These are phyloP conservation scores for Drosophila tropicalis DNA, from an alignment of 1,140 invertebrate species.

Conservation along the genomic window DNA sequence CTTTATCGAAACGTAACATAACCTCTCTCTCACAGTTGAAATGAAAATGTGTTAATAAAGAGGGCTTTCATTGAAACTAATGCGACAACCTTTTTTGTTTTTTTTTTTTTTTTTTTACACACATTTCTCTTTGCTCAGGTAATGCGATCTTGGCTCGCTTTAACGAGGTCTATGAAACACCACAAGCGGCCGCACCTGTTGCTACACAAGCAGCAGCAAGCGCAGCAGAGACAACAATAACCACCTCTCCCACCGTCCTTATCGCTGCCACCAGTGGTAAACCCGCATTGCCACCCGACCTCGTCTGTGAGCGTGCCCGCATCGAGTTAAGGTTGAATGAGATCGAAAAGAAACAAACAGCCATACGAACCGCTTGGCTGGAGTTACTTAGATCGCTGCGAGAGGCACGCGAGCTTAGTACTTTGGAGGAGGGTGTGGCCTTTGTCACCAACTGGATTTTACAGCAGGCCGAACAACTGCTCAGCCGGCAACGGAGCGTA, in stretches of 20 bases:
- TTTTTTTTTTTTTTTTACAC: conserved; percentile 21
- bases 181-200: conserved; percentile 58
- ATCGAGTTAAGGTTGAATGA: conserved; percentile 85
- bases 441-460: conserved; percentile 91
- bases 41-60: conserved; percentile 37
- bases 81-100: conserved; percentile 27
- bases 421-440: conserved; percentile 86
- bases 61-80: conserved; percentile 47
- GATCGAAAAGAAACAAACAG: conserved; percentile 86
- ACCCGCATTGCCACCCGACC: conserved; percentile 85
- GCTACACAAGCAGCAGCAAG: conserved; percentile 11
- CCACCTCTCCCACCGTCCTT: background rate
- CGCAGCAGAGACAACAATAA: conserved; percentile 13
- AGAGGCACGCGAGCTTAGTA: conserved; percentile 86
- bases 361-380: conserved; percentile 86
- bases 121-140: conserved; percentile 50
- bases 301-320: conserved; percentile 85
- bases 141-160: conserved; percentile 80
- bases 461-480: conserved; percentile 88
- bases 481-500: conserved; percentile 88
- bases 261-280: conserved; percentile 15
- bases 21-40: conserved; percentile 1
- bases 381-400: conserved; percentile 86
- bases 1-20: conserved; percentile 29
- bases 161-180: conserved; percentile 73